A percentile compares a stretch with the other conserved stretches of the same genome.
Conservation (phyloP, 2,888 invertebrate genomes). For the Conops quadrifasciatus region DNA sequence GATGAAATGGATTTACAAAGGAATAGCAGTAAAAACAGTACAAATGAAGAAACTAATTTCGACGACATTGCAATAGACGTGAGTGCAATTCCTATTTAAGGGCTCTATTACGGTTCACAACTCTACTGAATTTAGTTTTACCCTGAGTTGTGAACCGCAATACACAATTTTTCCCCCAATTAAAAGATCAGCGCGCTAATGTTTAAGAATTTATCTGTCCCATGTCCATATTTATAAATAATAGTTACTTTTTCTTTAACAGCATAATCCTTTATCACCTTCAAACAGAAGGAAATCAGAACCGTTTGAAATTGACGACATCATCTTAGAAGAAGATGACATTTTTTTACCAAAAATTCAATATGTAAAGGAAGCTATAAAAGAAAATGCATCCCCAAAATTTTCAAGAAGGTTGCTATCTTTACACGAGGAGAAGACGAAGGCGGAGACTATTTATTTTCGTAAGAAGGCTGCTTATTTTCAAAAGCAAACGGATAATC, state of each 20-base stretch:
- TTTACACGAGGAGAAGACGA: conserved; percentile 36
- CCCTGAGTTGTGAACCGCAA: too few relatives aligned
- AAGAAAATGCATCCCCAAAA: not conserved
- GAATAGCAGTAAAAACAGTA: not conserved
- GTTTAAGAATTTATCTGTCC: too few relatives aligned
- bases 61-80: not conserved
- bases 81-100: not conserved
- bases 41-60: not conserved
- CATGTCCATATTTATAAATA: not conserved
- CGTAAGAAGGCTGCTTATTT: conserved; percentile 42
- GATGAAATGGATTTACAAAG: not conserved
- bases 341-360: conserved; percentile 6
- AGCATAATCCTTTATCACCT: conserved; percentile 14
- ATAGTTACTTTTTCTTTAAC: not conserved
- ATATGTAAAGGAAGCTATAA: not conserved
- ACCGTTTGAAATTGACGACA: conserved; percentile 15
- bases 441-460: conserved; percentile 43
- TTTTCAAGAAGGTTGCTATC: not conserved
- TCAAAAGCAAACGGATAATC: conserved; percentile 42
- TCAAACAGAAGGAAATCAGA: not conserved
- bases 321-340: conserved; percentile 22
- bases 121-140: too few relatives aligned
- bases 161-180: too few relatives aligned
- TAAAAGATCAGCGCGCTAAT: too few relatives aligned
- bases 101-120: too few relatives aligned